Conservation (phyloP, 2,113 vertebrate species). For the Anolis sagrei region DNA sequence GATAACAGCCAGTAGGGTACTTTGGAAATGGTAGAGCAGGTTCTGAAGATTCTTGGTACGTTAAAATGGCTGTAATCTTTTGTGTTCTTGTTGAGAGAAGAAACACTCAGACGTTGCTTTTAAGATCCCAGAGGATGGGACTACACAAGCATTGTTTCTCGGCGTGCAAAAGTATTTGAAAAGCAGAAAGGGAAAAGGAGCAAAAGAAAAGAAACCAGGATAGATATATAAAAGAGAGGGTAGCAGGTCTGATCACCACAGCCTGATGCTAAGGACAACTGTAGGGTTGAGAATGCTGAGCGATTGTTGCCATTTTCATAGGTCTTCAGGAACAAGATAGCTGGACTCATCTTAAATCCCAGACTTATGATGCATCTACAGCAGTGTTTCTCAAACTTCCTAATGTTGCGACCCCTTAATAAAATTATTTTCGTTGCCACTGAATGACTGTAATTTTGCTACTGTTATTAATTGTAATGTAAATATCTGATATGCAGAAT, state of each 20-base stretch:
- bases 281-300: neutral
- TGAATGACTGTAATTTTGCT: too few species aligned
- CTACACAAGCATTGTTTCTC: neutral
- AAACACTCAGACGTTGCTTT: neutral
- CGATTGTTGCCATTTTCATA: neutral
- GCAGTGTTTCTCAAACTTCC: too few species aligned
- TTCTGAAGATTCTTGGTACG: neutral
- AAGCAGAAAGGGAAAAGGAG: neutral
- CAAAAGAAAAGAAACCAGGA: neutral
- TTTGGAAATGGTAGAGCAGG: slow-evolving; percentile 13
- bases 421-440: too few species aligned
- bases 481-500: too few species aligned
- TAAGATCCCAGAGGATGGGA: neutral
- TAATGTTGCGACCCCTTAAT: too few species aligned
- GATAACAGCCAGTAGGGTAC: slow-evolving; percentile 17
- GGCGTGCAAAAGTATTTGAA: neutral
- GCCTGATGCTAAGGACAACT: slow-evolving; percentile 18
- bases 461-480: too few species aligned
- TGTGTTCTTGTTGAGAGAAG: neutral
- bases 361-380: too few species aligned
- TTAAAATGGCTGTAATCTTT: neutral
- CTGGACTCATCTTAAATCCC: too few species aligned
- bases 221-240: neutral
- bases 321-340: neutral
- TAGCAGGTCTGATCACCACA: slow-evolving; percentile 13